Evolutionary conservation across 1,140 invertebrate species (phyloP).

Genomic region (Globodera rostochiensis): DNA sequence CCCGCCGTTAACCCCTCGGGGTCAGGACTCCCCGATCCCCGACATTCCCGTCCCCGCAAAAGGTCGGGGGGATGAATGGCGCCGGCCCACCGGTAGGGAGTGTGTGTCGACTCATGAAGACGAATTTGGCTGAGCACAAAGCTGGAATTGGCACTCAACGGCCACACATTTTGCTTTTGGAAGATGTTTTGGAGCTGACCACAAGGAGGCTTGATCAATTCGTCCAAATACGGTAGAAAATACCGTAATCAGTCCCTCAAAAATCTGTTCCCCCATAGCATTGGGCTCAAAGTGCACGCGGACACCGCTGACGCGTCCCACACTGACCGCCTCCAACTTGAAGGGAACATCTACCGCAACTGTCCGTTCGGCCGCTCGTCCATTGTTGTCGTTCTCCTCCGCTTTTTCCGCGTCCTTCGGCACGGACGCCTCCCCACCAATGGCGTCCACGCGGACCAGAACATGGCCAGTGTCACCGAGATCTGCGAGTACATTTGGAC

Average conservation of each 20-base stretch:
- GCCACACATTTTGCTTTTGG: conserved; percentile 33
- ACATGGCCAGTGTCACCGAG: conserved; percentile 49
- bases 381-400: conserved; percentile 8
- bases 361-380: conserved; percentile 1
- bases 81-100: conserved; percentile 44
- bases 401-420: neutral
- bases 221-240: conserved; percentile 21
- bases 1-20: neutral
- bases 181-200: conserved; percentile 40
- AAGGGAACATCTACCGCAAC: conserved; percentile 40
- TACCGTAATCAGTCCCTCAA: conserved; percentile 27
- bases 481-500: conserved; percentile 27
- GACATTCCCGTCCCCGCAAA: no score
- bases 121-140: conserved; percentile 40
- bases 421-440: neutral
- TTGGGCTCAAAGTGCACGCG: conserved; percentile 49
- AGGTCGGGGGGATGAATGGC: no score
- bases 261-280: conserved; percentile 27
- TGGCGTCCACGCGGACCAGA: conserved; percentile 9
- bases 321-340: conserved; percentile 47
- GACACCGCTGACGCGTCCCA: conserved; percentile 42
- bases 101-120: conserved; percentile 44
- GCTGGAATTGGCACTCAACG: conserved; percentile 3
- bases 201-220: conserved; percentile 28
- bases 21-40: neutral